Conservation (phyloP, 2,113 vertebrate genomes). For the Pelecanoides urinatrix region DNA sequence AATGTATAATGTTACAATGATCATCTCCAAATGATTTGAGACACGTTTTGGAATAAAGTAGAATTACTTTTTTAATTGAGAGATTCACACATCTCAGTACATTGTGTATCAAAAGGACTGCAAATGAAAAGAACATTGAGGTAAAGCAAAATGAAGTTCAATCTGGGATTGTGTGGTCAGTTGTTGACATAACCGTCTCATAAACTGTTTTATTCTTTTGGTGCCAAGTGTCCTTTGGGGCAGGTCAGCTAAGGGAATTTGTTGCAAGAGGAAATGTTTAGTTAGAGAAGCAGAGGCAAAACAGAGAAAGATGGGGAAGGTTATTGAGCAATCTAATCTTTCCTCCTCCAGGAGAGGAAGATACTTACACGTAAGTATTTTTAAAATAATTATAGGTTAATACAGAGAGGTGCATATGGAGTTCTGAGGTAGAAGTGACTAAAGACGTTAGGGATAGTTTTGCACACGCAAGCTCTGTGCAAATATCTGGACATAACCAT, state of each 20-base stretch:
- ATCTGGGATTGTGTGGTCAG: neutral
- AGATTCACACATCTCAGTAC: neutral
- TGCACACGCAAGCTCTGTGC: rapidly evolving
- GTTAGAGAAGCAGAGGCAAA: neutral
- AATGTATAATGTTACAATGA: neutral
- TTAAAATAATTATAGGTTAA: neutral
- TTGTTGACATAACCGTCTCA: neutral
- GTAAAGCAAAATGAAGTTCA: neutral
- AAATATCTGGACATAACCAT: neutral
- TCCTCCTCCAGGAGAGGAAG: neutral
- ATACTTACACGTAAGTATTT: no score
- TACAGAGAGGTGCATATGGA: neutral
- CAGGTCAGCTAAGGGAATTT: neutral
- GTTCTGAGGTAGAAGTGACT: neutral
- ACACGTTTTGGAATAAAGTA: neutral
- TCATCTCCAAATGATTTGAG: neutral
- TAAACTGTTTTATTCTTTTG: neutral
- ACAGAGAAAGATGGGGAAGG: neutral
- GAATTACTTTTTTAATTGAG: neutral
- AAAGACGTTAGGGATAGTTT: neutral
- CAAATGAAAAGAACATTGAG: neutral
- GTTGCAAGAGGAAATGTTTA: neutral
- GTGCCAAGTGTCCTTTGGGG: neutral
- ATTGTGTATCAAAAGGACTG: neutral
- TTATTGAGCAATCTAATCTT: neutral